These are phyloP conservation scores for Drosophila koepferae DNA, from an alignment of 2,888 invertebrate species.

Conservation along the genomic window DNA sequence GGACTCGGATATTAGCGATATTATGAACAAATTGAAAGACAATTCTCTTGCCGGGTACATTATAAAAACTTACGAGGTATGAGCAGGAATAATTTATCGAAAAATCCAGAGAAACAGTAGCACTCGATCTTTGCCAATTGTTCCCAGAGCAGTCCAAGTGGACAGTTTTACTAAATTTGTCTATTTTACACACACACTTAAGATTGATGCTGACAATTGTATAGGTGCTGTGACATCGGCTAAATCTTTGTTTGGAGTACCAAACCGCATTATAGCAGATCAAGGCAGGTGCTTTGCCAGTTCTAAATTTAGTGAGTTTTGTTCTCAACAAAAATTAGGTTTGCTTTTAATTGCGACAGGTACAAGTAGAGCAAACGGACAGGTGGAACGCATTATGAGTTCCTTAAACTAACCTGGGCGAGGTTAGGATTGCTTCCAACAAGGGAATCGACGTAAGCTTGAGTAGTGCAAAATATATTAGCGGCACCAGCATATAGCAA, in stretches of 20 bases:
- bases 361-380: no score
- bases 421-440: no score
- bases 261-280: neutral
- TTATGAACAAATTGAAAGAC: neutral
- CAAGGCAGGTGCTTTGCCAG: neutral
- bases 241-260: neutral
- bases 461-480: no score
- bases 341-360: no score
- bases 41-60: neutral
- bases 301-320: neutral
- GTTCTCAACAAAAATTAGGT: neutral
- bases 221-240: neutral
- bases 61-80: neutral
- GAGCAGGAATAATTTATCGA: neutral
- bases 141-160: slow-evolving; percentile 1
- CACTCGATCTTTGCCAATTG: neutral
- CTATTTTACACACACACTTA: neutral
- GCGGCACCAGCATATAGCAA: no score
- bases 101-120: neutral
- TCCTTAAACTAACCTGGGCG: no score
- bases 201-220: neutral
- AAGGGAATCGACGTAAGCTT: no score
- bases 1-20: neutral
- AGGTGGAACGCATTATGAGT: no score
- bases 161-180: neutral